These are phyloP conservation scores for pig (Sus scrofa) DNA, from an alignment of 2,113 vertebrate genomes.

Conservation along the genomic window DNA sequence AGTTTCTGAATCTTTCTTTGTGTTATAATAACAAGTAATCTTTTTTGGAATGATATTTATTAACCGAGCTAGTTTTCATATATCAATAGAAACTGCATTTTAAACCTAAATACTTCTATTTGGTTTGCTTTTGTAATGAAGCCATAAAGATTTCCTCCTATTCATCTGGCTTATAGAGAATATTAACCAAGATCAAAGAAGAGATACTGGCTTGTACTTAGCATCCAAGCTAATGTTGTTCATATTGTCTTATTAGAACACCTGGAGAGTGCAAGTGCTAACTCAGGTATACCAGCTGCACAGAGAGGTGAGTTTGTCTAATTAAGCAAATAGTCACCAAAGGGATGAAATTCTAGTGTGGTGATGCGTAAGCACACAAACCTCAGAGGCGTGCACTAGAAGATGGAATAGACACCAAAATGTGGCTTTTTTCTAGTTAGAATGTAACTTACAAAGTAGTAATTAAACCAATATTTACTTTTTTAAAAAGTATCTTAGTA, in stretches of 20 bases:
- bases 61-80: constrained; percentile 55
- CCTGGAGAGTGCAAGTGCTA: constrained; percentile 89
- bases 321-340: constrained; percentile 81
- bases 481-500: constrained; percentile 68
- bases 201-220: constrained; percentile 68
- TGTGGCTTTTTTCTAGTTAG: background rate
- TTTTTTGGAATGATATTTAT: constrained; percentile 53
- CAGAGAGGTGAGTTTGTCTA: constrained; percentile 93
- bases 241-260: constrained; percentile 90
- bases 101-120: constrained; percentile 54
- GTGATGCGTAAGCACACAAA: constrained; percentile 69
- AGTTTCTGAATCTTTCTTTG: constrained; percentile 46
- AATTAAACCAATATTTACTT: constrained; percentile 67
- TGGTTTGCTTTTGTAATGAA: constrained; percentile 72
- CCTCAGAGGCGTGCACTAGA: background rate
- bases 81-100: constrained; percentile 46
- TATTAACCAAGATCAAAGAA: constrained; percentile 64
- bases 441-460: constrained; percentile 54
- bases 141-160: constrained; percentile 44
- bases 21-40: constrained; percentile 3
- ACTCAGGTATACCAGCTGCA: constrained; percentile 90
- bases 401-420: background rate
- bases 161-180: constrained; percentile 58
- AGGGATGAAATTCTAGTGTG: constrained; percentile 78
- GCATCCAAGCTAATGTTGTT: constrained; percentile 75